These are phyloP conservation scores for Euspilapteryx auroguttella DNA, from an alignment of 2,888 invertebrate species.

Conservation along the genomic window DNA sequence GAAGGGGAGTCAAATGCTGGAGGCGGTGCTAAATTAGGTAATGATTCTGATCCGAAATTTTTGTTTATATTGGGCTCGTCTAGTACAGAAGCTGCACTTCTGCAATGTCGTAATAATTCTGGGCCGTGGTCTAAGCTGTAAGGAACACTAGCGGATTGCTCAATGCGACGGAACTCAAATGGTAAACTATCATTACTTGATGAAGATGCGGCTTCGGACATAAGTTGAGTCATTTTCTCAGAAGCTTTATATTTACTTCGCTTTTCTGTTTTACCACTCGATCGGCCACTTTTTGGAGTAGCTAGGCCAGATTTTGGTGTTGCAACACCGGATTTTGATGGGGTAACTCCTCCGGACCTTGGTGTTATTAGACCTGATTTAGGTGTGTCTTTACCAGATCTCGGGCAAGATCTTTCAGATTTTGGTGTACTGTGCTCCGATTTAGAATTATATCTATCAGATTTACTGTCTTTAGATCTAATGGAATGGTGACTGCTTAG, in stretches of 20 bases:
- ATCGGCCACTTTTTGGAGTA: constrained; percentile 64
- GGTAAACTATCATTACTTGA: constrained; percentile 63
- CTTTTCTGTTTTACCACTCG: constrained; percentile 48
- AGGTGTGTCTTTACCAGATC: constrained; percentile 48
- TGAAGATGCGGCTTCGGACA: constrained; percentile 61
- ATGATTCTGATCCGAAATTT: constrained; percentile 67
- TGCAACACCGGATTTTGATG: constrained; percentile 33
- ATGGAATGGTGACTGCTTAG: constrained; percentile 54
- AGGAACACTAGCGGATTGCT: constrained; percentile 67
- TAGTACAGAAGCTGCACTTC: constrained; percentile 59
- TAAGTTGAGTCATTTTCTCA: constrained; percentile 53
- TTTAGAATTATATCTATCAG: constrained; percentile 45
- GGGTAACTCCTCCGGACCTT: constrained; percentile 42
- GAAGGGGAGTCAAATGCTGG: constrained; percentile 62
- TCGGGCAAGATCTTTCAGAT: constrained; percentile 37
- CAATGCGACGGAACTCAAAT: constrained; percentile 46
- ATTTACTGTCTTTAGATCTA: constrained; percentile 50
- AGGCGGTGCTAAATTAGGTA: constrained; percentile 71
- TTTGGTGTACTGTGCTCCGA: constrained; percentile 51
- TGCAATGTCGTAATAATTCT: constrained; percentile 52
- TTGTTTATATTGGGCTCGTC: constrained; percentile 58
- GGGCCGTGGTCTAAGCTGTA: constrained; percentile 60
- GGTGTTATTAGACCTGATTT: constrained; percentile 46
- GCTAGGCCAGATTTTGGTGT: constrained; percentile 45
- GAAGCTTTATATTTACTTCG: constrained; percentile 48